Evolutionary conservation across 2,797 vertebrate genomes (phyloP), one percentile per base, ranked within the genome.

Genomic region (Propithecus perrieri): DNA sequence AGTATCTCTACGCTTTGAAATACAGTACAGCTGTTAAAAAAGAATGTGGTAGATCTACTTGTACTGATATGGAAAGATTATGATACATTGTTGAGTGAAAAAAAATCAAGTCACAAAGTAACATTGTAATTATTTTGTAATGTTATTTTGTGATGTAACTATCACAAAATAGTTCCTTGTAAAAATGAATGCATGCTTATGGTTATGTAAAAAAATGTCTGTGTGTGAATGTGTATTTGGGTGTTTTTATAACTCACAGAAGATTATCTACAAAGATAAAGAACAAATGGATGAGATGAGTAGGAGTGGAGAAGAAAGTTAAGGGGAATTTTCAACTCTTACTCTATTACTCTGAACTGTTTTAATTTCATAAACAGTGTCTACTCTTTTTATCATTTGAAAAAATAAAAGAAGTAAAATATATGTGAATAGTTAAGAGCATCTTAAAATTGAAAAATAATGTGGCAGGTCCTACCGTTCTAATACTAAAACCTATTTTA

Each of bases 61-160:
- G 14, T 46, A 50, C 13, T 41, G 22, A 88, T 46, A 61, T 6
- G 30, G 35, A 91, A 84, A 59, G 26, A 94, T 61, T 57, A 55
- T 69, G 67, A 79, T 38, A 81, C 8, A 57, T 1, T 43, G 9
- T n/a, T 38, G 18, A 89, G 30, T 38, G 20, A 59, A 79, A 83
- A 87, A 87, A 85, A 87, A 46, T 79, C 78, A 85, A 87, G 46
- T 79, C 78, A 85, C 65, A 85, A 53, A 84, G 89, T 43, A 74
- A 67, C 50, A 79, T 55, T n/a, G 71, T 38, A 33, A 65, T 61
- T 61, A 61, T 65, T n/a, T 65, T 17, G 33, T 17, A 65, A 65
- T 65, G 15, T 65, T 65, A 61, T 65, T 65, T 65, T 65, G 61
- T 65, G 61, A n/a, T 65, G 61, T 33, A 65, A 33, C 30, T 65